Conservation (phyloP, 2,888 invertebrate species). For the Melieria crassipennis region DNA sequence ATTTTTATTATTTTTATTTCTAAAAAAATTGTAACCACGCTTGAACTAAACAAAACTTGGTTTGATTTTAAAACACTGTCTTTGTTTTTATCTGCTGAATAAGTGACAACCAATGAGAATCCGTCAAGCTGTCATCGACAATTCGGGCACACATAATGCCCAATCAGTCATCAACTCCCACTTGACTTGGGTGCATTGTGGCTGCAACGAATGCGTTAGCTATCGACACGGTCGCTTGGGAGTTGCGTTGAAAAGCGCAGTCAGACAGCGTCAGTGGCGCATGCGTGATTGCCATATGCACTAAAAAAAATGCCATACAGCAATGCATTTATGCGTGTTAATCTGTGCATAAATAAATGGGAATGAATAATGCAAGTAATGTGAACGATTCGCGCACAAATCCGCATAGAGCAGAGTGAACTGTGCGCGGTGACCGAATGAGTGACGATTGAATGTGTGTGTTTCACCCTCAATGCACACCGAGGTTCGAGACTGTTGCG, state of each 20-base stretch:
- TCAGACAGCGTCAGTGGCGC: background rate
- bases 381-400: constrained; percentile 21
- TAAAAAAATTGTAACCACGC: too few species aligned
- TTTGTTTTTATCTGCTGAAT: too few species aligned
- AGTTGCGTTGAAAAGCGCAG: constrained; percentile 22
- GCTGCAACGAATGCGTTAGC: constrained; percentile 5
- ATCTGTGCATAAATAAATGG: background rate
- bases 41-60: too few species aligned
- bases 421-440: constrained; percentile 2
- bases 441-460: background rate
- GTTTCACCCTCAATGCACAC: constrained; percentile 22
- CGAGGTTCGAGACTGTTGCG: background rate
- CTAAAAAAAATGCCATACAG: background rate
- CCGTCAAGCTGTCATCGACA: too few species aligned
- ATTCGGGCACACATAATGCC: too few species aligned
- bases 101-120: too few species aligned
- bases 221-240: background rate
- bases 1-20: too few species aligned
- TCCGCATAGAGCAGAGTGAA: background rate
- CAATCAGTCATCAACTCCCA: constrained; percentile 1
- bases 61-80: too few species aligned
- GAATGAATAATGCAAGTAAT: background rate
- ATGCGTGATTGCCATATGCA: background rate
- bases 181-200: constrained; percentile 28
- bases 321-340: too few species aligned